Percentiles rank a stretch among this genome's conserved stretches.
phyloP scores from a whole-genome alignment of 2,797 vertebrate genomes.

The Gallinago nigripennis region DNA sequence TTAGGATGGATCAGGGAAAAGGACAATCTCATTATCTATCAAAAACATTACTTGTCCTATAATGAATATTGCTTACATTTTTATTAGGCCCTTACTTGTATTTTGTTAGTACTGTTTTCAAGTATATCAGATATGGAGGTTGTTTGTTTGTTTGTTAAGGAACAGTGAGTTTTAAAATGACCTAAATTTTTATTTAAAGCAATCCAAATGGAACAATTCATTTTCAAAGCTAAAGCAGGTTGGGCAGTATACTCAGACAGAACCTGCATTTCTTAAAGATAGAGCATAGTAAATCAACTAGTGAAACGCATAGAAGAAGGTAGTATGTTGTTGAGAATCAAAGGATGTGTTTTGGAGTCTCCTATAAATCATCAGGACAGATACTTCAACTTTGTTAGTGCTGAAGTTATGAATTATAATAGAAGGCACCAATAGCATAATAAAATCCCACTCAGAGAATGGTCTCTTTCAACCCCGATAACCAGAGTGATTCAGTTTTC shows the following conservation, averaged over 20 bases:
- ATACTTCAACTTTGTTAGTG: conserved; percentile 9
- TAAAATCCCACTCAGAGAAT: not conserved
- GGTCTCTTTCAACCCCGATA: not conserved
- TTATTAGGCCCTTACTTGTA: not conserved
- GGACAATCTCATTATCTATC: not conserved
- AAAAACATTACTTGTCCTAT: not conserved
- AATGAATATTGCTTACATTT: not conserved
- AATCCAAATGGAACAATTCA: not conserved
- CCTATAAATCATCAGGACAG: conserved; percentile 22
- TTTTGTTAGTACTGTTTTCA: not conserved
- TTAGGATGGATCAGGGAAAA: not conserved
- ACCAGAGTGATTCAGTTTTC: not conserved
- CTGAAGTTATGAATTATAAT: conserved; percentile 26
- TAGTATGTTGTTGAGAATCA: conserved; percentile 3
- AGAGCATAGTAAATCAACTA: not conserved
- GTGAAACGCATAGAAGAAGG: not conserved
- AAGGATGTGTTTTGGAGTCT: not conserved
- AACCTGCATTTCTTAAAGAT: not conserved
- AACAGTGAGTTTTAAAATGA: not conserved
- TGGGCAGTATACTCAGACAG: not conserved
- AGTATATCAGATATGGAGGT: not conserved
- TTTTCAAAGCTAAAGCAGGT: not conserved
- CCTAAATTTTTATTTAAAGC: not conserved
- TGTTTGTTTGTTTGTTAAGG: not conserved
- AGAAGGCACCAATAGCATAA: not conserved